Percentiles rank a stretch among this genome's conserved stretches.
Evolutionary conservation across 2,113 vertebrate species (phyloP).

Genomic region (Mus spicilegus): DNA sequence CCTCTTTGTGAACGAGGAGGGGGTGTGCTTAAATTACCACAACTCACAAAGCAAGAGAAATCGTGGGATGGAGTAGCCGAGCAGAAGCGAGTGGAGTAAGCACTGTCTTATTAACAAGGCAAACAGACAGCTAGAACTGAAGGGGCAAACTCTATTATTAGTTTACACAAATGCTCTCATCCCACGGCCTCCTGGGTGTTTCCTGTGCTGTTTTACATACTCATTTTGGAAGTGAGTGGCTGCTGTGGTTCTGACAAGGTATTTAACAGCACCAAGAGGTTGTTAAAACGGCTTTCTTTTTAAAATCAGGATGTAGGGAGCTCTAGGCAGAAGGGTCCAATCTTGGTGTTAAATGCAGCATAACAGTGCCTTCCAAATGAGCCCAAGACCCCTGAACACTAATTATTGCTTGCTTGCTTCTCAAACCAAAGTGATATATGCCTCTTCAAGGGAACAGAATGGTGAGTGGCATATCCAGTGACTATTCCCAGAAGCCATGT

Average conservation of each 20-base stretch:
- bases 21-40: not conserved
- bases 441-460: constrained; percentile 80
- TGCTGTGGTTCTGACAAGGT: constrained; percentile 68
- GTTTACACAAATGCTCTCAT: constrained; percentile 69
- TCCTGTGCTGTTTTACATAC: constrained; percentile 48
- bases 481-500: constrained; percentile 66
- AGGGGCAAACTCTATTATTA: constrained; percentile 59
- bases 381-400: constrained; percentile 67
- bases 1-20: not conserved
- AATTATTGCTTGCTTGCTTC: constrained; percentile 71
- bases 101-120: constrained; percentile 52
- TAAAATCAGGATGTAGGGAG: constrained; percentile 26
- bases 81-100: not conserved
- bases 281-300: constrained; percentile 67
- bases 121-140: constrained; percentile 52
- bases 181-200: constrained; percentile 46
- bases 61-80: not conserved
- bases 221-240: constrained; percentile 73
- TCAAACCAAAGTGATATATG: constrained; percentile 70
- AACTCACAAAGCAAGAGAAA: constrained; percentile 24
- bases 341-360: constrained; percentile 65
- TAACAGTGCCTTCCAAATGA: constrained; percentile 68
- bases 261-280: constrained; percentile 6
- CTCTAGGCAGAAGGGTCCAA: constrained; percentile 50
- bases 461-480: constrained; percentile 20